phyloP scores from a whole-genome alignment of 2,888 invertebrate genomes.

The Trypoxylon attenuatum region DNA sequence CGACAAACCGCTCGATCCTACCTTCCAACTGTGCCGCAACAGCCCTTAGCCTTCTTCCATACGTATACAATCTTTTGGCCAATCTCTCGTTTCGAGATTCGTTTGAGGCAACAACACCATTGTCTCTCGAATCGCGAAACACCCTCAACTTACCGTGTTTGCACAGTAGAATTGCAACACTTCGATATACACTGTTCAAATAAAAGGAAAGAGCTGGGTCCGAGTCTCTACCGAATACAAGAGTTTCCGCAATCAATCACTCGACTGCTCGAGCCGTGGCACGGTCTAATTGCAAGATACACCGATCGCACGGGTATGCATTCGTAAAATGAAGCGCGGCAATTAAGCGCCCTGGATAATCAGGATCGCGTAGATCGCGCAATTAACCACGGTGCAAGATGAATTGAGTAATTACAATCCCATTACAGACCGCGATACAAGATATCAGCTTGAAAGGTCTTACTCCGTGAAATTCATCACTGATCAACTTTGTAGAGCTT shows the following conservation, averaged over 20 bases:
- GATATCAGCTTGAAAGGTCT: too few species aligned
- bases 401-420: conserved; percentile 54
- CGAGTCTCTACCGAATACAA: not conserved
- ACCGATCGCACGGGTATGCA: conserved; percentile 18
- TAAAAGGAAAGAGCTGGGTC: not conserved
- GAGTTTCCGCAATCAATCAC: conserved; percentile 47
- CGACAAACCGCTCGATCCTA: conserved; percentile 22
- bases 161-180: too few species aligned
- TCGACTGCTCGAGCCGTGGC: conserved; percentile 11
- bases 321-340: conserved; percentile 35
- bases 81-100: too few species aligned
- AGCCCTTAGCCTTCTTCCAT: too few species aligned
- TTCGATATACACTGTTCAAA: not conserved
- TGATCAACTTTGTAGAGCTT: too few species aligned
- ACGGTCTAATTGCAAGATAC: conserved; percentile 42
- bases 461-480: too few species aligned
- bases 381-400: conserved; percentile 43
- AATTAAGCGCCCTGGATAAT: conserved; percentile 45
- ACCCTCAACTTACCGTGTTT: too few species aligned
- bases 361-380: conserved; percentile 36
- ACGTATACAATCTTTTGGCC: too few species aligned
- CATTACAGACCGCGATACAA: conserved; percentile 35
- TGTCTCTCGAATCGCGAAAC: too few species aligned
- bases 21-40: too few species aligned
- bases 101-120: too few species aligned